These are phyloP conservation scores for Megaceryle torquata DNA, from an alignment of 2,113 vertebrate species.

Conservation along the genomic window DNA sequence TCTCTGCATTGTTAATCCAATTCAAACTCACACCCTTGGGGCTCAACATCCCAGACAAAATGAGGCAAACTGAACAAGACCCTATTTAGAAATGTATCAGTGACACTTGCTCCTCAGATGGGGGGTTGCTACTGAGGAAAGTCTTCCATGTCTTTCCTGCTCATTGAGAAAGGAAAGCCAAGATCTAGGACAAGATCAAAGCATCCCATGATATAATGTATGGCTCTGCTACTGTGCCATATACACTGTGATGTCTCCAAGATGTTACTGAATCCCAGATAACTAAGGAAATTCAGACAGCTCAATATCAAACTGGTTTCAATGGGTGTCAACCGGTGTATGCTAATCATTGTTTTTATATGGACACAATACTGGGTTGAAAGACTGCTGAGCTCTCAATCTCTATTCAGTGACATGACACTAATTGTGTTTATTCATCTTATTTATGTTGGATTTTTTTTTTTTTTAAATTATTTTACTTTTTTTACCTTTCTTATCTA, in stretches of 20 bases:
- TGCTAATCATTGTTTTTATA: not conserved
- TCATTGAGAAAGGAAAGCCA: not conserved
- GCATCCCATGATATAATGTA: not conserved
- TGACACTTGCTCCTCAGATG: not conserved
- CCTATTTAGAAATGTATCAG: not conserved
- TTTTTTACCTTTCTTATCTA: not conserved
- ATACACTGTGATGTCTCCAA: not conserved
- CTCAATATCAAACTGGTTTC: not conserved
- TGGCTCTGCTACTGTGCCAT: accelerated
- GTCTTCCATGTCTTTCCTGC: not conserved
- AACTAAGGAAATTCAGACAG: not conserved
- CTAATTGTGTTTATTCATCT: not conserved
- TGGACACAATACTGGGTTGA: not conserved
- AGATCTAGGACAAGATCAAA: not conserved
- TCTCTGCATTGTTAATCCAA: not conserved
- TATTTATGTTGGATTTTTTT: not conserved
- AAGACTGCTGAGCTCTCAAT: not conserved
- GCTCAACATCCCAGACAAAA: not conserved
- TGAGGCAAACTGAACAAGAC: not conserved
- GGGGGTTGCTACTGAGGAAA: not conserved
- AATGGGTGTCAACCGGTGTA: not conserved
- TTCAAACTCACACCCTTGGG: not conserved
- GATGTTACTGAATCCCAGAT: not conserved
- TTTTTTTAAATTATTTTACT: not conserved
- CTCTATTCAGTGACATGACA: not conserved